Base-by-base conservation (phyloP, 2,888 invertebrate genomes). In the Caenorhabditis sp. region DNA sequence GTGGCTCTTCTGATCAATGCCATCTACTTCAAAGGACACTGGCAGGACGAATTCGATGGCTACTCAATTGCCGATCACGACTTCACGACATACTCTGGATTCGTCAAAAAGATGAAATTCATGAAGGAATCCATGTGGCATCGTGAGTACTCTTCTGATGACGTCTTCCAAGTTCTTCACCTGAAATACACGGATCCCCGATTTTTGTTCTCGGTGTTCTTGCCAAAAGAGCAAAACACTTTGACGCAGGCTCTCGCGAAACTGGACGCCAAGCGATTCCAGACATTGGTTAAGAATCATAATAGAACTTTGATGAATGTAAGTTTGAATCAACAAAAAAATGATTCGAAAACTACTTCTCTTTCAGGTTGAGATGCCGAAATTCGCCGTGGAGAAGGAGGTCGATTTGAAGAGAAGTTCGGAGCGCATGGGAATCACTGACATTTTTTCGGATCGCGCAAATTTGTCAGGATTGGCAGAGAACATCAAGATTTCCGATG, bases 401-500 rank as follows among this genome's bases (percentile, higher is more conserved):
- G 4, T 73, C 0, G 8, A 19, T 6, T 28, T 86, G 31, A 84
- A 82, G n/a, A 28, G 44, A 0, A 28, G 31, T 19, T 44, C 84
- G 24, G 12, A 59, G 19, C 14, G 12, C 1, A 24, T 85, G 28
- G 86, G 86, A 4, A 70, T 86, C 51, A 58, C 61, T 24, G 41
- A 82, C 2, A 58, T 84, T 8, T 86, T 86, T 49, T 24, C 72
- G 7, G 80, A 80, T 10, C 14, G 10, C 0, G 82, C 86, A 4
- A 80, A 84, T 31, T 41, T 86, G 10, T 61, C 68, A 1, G 84
- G 82, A 41, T 73, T 86, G 22, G 69, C 84, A 12, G 24, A 76
- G n/a, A 59, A 63, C n/a, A 61, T 91, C 28, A 69, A 83, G 14
- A 86, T 91, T 38, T 85, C 85, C n/a, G 85, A 90, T 16, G 90